Base-by-base conservation (phyloP, 64 coral and sea anemone genomes). In the Actinia tenebrosa region DNA sequence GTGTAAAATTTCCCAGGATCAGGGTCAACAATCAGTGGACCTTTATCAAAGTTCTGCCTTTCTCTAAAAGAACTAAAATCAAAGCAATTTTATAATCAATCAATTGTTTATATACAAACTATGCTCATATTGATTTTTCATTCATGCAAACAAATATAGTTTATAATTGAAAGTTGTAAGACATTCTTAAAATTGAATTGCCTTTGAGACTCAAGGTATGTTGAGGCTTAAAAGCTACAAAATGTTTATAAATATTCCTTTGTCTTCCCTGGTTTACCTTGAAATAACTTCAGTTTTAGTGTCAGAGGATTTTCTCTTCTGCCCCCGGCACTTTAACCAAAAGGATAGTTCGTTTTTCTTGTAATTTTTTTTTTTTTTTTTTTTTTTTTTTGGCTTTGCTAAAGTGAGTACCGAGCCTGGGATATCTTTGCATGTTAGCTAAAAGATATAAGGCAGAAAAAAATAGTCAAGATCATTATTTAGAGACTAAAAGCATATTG, bases 261-360 rank as follows among this genome's bases (percentile, higher is more conserved):
- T 64, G 16, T 19, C 5, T 64, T 64, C 62, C 62, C 62, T 64
- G 20, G 16, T 15, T 55, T 85, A 85, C 81, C 66, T 56, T 19
- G 68, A 90, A 69, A 85, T 45, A 83, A 86, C 82, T 71, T 90
- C 82, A 68, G 89, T 83, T 59, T 84, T 90, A 26, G 82, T 90
- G 15, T 90, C 89, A 44, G 30, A 37, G 30, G 30, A 37, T 37
- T 90, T 90, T 26, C 26, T 77, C 18, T 59, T 71, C 30, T 37
- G 30, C 30, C 30, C 30, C 30, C 30, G 30, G 30, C 30, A 37
- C 30, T 37, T 37, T 37, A 37, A 37, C 30, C 30, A 37, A 37
- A 37, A 37, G 43, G 20, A 23, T n/a, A 89, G 44, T 42, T 84
- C 88, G 10, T 72, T 84, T 59, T 77, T 89, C 45, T 64, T 84